Base-by-base conservation (phyloP, 2,113 vertebrate species). In the Albula glossodonta region DNA sequence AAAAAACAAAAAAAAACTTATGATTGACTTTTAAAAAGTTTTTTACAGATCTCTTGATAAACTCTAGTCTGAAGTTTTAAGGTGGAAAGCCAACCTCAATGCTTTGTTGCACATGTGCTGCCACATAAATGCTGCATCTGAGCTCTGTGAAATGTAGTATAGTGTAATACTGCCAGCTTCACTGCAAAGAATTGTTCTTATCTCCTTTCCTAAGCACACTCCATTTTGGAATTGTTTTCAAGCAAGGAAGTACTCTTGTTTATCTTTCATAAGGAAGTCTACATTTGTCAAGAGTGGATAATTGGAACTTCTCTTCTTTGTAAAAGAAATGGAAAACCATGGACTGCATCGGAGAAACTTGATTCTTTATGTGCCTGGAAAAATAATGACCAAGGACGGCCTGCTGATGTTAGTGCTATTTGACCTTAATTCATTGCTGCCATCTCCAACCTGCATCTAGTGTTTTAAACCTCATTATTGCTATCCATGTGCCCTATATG, bases 381-480 rank as follows among this genome's bases (percentile, higher is more conserved):
- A 66, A 50, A 31, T 22, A 4, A 66, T 22, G 60, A 66, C 60
- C 60, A 25, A 17, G 41, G 53, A 84, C 7, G n/a, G 70, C 22
- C 70, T 74, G 70, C 22, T 74, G 70, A n/a, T 74, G 53, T 74
- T 31, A 86, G 80, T 53, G 87, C 90, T 85, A 86, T 19, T 80
- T 89, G 92, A 92, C 91, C 92, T 93, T 94, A 90, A 70, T 82
- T 85, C 88, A 80, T 22, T 52, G 89, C 87, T 85, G 78, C 90
- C 84, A 51, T 78, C 78, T 80, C 7, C 9, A 63, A 77, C 13
- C 41, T 66, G 15, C 60, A 50, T 82, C 50, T 22, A 50, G 51
- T 77, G 57, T 53, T 80, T 52, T 77, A 49, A 57, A 51, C 0
- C 8, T 15, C 49, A 50, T 12, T 53, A 49, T n/a, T 60, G 9